phyloP scores from a whole-genome alignment of 2,888 invertebrate species.

The Drosophila robusta region DNA sequence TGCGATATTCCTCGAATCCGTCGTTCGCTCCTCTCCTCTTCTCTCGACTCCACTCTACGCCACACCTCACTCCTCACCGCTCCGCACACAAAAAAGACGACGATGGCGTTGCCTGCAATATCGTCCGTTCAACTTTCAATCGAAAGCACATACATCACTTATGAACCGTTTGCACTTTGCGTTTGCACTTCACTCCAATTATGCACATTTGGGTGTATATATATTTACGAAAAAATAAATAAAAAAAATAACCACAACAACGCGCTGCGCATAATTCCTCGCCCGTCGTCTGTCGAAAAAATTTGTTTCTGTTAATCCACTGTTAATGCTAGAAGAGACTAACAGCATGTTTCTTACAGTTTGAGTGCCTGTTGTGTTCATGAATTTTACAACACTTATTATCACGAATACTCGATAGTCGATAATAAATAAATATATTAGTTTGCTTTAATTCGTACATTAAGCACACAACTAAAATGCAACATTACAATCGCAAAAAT shows the following conservation, averaged over 20 bases:
- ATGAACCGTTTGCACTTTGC: conserved; percentile 24
- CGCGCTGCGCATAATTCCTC: conserved; percentile 72
- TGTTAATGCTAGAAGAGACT: conserved; percentile 20
- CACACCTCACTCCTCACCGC: conserved; percentile 10
- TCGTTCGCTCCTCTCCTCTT: conserved; percentile 33
- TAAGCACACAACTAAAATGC: neutral
- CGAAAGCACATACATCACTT: conserved; percentile 47
- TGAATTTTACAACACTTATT: neutral
- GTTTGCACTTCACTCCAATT: conserved; percentile 54
- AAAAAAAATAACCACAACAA: conserved; percentile 69
- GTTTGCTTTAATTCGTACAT: too few species aligned
- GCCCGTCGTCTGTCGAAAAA: conserved; percentile 48
- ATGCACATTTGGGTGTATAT: conserved; percentile 43
- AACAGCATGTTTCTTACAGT: neutral
- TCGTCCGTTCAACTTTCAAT: conserved; percentile 45
- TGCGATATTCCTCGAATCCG: conserved; percentile 58
- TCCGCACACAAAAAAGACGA: conserved; percentile 23
- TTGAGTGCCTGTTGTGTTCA: conserved; percentile 1
- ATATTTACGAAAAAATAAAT: conserved; percentile 72
- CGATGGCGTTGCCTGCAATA: conserved; percentile 54
- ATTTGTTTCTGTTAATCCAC: conserved; percentile 37
- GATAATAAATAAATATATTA: neutral
- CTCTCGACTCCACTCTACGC: conserved; percentile 1
- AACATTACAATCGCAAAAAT: neutral
- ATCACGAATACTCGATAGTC: neutral